phyloP scores from a whole-genome alignment of 1,140 invertebrate species.

The Lasioglossum baleicum region DNA sequence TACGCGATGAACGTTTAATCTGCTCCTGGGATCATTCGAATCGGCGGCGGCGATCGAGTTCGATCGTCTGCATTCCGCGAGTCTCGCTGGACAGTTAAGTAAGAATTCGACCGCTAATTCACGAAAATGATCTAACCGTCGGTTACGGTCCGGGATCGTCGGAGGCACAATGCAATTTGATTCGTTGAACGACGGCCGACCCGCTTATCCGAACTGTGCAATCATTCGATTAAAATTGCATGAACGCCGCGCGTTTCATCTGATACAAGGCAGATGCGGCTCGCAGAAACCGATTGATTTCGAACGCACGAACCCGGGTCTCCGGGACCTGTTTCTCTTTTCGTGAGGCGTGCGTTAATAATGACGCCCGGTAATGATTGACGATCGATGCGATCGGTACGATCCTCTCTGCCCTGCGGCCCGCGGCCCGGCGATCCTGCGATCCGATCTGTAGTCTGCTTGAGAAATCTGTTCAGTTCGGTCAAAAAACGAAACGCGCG shows the following conservation, averaged over 20 bases:
- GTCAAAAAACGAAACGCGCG: too few relatives aligned
- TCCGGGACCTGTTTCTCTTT: conserved; percentile 45
- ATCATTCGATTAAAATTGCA: conserved; percentile 65
- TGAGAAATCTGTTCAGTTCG: too few relatives aligned
- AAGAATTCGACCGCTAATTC: conserved; percentile 49
- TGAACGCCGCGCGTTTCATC: conserved; percentile 26
- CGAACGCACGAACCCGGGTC: conserved; percentile 39
- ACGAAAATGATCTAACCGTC: conserved; percentile 50
- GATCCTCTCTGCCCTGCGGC: neutral
- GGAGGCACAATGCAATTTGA: conserved; percentile 52
- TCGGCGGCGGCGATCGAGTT: neutral
- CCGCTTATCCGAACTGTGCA: conserved; percentile 44
- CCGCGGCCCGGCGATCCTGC: neutral
- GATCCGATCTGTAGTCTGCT: too few relatives aligned
- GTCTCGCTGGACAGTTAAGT: neutral
- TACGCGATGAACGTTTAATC: neutral
- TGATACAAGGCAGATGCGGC: conserved; percentile 45
- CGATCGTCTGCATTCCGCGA: too few relatives aligned
- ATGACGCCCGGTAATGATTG: conserved; percentile 46
- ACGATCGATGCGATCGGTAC: conserved; percentile 51
- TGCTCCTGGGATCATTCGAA: neutral
- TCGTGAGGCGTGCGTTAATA: conserved; percentile 1
- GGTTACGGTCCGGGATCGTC: conserved; percentile 22
- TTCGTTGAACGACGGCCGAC: conserved; percentile 22
- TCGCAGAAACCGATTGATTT: conserved; percentile 45